Conservation (phyloP, 2,113 vertebrate genomes). For the Erythrocercus mccallii region DNA sequence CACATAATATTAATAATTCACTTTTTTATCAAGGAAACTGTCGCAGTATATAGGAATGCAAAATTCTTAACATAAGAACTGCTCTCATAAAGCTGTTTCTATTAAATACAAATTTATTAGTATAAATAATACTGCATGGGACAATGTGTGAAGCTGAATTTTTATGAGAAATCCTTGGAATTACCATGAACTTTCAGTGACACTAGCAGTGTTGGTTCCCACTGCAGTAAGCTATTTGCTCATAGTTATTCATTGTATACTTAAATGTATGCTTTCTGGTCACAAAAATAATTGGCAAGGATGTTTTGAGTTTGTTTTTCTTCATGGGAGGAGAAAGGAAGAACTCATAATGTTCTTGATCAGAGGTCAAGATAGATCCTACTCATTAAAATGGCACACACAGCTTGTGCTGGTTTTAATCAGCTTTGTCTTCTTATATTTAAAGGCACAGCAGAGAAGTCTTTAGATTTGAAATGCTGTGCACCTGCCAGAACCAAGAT, state of each 20-base stretch:
- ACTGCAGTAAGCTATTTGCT: slow-evolving; percentile 20
- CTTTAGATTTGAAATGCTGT: neutral
- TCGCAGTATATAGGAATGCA: neutral
- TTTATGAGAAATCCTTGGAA: slow-evolving; percentile 52
- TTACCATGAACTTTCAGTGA: slow-evolving; percentile 61
- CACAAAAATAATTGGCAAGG: slow-evolving; percentile 36
- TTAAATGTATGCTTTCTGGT: slow-evolving; percentile 32
- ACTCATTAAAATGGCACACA: neutral
- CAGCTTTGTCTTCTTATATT: slow-evolving; percentile 3
- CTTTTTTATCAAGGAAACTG: neutral
- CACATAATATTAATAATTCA: neutral
- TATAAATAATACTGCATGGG: slow-evolving; percentile 16
- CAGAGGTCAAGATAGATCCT: neutral
- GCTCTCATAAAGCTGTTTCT: slow-evolving; percentile 55
- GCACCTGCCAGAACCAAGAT: neutral
- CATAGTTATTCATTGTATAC: neutral
- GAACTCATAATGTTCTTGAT: neutral
- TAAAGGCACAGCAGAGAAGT: neutral
- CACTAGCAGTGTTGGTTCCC: slow-evolving; percentile 23
- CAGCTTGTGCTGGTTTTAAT: slow-evolving; percentile 24
- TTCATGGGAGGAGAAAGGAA: slow-evolving; percentile 43
- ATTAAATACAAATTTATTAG: slow-evolving; percentile 15
- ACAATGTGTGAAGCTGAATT: slow-evolving; percentile 55
- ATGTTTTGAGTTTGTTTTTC: slow-evolving; percentile 8
- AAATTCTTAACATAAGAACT: slow-evolving; percentile 54